Base-by-base conservation (phyloP, 2,797 vertebrate genomes). In the Myotis findleyi region DNA sequence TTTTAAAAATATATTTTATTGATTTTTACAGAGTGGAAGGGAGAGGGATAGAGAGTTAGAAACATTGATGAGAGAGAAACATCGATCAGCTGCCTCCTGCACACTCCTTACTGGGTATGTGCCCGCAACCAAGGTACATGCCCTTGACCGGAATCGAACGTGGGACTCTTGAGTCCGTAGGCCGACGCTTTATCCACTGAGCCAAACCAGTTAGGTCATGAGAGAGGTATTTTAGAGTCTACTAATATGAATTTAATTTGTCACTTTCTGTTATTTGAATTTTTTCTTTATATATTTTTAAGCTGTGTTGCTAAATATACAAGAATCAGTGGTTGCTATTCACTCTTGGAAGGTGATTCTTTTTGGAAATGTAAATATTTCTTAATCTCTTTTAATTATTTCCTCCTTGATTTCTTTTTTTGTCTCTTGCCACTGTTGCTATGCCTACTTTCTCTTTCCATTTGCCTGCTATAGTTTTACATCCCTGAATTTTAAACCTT, bases 371-470 rank as follows among this genome's bases (percentile, higher is more conserved):
- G 6, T 72, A 68, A 81, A 16, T 55, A 16, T 68, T 64, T 75
- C 44, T 75, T 86, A 75, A 27, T 66, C 30, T 33, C 25, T 68
- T 89, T 55, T 33, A 55, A 59, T 27, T 41, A 72, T 82, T 79
- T 93, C 55, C 44, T 69, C 10, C n/a, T 69, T 81, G 64, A n/a
- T 95, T 79, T 72, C 51, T 77, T 71, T 91, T 81, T 81, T 69
- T 91, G 49, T 68, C 88, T 66, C 2, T 88, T 69, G 64, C 49
- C 53, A 38, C 16, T 84, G 7, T 71, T 87, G 66, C 44, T 91
- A 3, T 51, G 21, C 14, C 9, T 82, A n/a, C 41, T 73, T 86
- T 79, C 36, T 87, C 41, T 89, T 83, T 79, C 7, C 20, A 49
- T 88, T 73, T 68, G 33, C 62, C 27, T 75, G n/a, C 20, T 69